Conservation (phyloP, 2,888 invertebrate genomes). For the Drosophila formosana region DNA sequence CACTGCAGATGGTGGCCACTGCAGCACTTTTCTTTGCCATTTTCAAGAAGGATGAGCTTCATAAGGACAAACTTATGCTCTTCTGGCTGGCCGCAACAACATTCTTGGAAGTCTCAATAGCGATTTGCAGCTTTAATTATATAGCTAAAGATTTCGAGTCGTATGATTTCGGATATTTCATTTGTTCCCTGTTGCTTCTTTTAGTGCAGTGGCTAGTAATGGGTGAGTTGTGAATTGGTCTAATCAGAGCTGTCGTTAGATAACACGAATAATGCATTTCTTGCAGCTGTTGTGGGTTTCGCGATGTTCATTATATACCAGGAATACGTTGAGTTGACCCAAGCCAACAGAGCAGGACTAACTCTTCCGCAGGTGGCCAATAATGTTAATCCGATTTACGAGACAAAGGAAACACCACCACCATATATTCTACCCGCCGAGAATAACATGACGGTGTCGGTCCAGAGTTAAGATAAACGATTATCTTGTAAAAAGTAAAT, state of each 20-base stretch:
- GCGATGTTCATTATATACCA: constrained; percentile 12
- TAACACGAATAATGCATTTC: neutral
- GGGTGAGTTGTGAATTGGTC: constrained; percentile 6
- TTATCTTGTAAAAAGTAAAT: too few species aligned
- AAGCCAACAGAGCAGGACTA: neutral
- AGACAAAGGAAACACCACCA: constrained; percentile 28
- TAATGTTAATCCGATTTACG: neutral
- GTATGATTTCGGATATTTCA: neutral
- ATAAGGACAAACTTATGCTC: constrained; percentile 24
- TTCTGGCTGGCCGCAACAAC: constrained; percentile 18
- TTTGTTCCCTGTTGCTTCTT: neutral
- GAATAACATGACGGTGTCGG: neutral
- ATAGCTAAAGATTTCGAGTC: accelerated
- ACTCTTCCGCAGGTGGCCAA: neutral
- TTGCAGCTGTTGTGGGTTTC: constrained; percentile 5
- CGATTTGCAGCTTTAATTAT: neutral
- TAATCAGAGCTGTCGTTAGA: neutral
- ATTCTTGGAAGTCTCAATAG: neutral
- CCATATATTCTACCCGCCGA: constrained; percentile 26
- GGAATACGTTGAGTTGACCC: constrained; percentile 7
- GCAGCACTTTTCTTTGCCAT: constrained; percentile 10
- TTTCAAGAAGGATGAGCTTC: constrained; percentile 3
- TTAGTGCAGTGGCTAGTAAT: neutral
- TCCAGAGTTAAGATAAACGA: neutral
- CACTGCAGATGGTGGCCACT: constrained; percentile 17